Percentiles rank a stretch among this genome's conserved stretches.
These are phyloP conservation scores for Atta cephalotes DNA, from an alignment of 1,140 invertebrate genomes.

Conservation along the genomic window DNA sequence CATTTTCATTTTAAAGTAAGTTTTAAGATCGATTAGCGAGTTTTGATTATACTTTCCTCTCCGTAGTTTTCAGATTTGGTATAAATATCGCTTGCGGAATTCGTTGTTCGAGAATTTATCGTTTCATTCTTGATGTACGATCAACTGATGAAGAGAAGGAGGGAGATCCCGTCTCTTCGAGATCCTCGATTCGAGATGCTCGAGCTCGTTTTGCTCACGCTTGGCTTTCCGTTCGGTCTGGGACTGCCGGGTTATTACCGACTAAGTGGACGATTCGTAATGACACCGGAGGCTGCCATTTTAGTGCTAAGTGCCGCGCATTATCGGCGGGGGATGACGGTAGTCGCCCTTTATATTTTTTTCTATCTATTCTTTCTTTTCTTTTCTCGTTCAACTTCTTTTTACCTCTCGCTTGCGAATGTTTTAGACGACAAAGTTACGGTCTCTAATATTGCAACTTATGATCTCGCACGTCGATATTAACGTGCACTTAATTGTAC, in stretches of 20 bases:
- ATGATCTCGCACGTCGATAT: slow-evolving; percentile 4
- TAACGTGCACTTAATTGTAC: neutral
- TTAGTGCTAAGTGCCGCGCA: slow-evolving; percentile 78
- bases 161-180: slow-evolving; percentile 32
- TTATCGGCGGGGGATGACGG: slow-evolving; percentile 77
- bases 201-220: slow-evolving; percentile 64
- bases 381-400: neutral
- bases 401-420: neutral
- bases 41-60: neutral
- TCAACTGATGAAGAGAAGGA: slow-evolving; percentile 44
- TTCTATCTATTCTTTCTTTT: neutral
- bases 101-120: slow-evolving; percentile 20
- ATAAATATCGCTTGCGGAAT: neutral
- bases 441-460: neutral
- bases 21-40: neutral
- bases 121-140: slow-evolving; percentile 32
- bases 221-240: slow-evolving; percentile 74
- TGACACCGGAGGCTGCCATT: slow-evolving; percentile 80
- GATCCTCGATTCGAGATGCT: slow-evolving; percentile 66
- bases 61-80: neutral
- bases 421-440: slow-evolving; percentile 18
- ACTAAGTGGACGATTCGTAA: slow-evolving; percentile 79
- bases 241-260: slow-evolving; percentile 77
- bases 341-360: slow-evolving; percentile 63
- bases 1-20: neutral